These are phyloP conservation scores for Corythornis madagascariensis DNA, from an alignment of 2,113 vertebrate genomes.

Conservation along the genomic window DNA sequence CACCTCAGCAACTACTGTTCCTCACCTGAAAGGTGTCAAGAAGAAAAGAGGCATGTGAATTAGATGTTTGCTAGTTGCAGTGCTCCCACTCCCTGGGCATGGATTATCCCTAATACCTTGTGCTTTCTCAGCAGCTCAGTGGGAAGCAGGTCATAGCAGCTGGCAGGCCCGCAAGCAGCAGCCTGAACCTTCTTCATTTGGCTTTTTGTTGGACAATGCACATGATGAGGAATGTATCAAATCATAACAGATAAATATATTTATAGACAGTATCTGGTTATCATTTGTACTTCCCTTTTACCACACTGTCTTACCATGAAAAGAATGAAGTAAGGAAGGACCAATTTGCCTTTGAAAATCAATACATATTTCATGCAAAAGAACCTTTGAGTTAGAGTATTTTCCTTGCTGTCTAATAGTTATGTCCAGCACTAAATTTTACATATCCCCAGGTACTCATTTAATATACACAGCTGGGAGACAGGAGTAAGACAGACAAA, in stretches of 20 bases:
- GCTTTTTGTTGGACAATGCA: not conserved
- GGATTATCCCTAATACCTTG: not conserved
- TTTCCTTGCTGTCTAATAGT: conserved; percentile 48
- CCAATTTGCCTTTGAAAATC: conserved; percentile 52
- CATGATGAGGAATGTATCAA: not conserved
- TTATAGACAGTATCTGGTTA: conserved; percentile 8
- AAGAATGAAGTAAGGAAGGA: not conserved
- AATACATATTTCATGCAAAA: conserved; percentile 23
- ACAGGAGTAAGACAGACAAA: conserved; percentile 24
- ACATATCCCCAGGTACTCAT: conserved; percentile 46
- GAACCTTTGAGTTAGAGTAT: not conserved
- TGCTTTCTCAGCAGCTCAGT: not conserved
- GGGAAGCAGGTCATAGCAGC: not conserved
- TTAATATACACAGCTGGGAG: conserved; percentile 64
- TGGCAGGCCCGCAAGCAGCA: not conserved
- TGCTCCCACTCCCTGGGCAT: not conserved
- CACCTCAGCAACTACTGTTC: not conserved
- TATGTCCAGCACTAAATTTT: conserved; percentile 49
- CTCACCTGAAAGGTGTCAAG: not conserved
- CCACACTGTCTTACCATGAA: not conserved
- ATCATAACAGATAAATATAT: not conserved
- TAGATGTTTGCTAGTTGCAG: not conserved
- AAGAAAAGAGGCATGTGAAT: not conserved
- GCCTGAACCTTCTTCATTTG: not conserved
- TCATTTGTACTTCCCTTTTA: not conserved